Conservation (phyloP, 1,140 invertebrate species). For the Rhopalosiphum maidis region DNA sequence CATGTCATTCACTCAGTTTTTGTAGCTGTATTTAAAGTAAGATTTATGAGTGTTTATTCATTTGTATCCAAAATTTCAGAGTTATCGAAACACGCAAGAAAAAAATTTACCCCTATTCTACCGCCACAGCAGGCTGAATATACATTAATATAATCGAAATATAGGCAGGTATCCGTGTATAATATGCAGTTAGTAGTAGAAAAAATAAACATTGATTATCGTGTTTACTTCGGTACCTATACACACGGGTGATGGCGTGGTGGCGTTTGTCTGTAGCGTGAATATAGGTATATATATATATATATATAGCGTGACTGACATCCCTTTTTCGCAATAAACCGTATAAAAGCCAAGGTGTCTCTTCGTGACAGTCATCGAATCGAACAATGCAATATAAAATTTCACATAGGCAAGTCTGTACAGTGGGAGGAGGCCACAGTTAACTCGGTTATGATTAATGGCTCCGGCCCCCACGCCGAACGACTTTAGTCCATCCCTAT, state of each 20-base stretch:
- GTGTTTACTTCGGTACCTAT: neutral
- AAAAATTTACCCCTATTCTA: neutral
- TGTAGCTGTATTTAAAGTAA: neutral
- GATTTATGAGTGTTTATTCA: neutral
- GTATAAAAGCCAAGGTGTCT: slow-evolving; percentile 51
- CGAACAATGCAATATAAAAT: slow-evolving; percentile 51
- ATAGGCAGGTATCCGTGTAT: neutral
- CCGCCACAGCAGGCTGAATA: neutral
- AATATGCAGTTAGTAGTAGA: neutral
- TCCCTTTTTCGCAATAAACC: slow-evolving; percentile 46
- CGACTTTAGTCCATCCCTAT: slow-evolving; percentile 52
- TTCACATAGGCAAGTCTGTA: slow-evolving; percentile 41
- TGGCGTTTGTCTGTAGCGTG: neutral
- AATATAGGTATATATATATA: neutral
- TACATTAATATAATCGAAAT: slow-evolving; percentile 6
- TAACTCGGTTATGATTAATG: slow-evolving; percentile 57
- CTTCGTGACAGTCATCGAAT: slow-evolving; percentile 55
- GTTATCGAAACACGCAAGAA: neutral
- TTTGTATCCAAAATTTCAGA: neutral
- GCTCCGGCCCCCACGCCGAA: slow-evolving; percentile 30
- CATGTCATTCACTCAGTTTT: neutral
- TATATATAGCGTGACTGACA: slow-evolving; percentile 45
- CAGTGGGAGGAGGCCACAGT: neutral
- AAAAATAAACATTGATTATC: slow-evolving; percentile 13
- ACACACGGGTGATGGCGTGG: neutral